Evolutionary conservation across 2,113 vertebrate species (phyloP), one percentile per base, ranked within the genome.

Genomic region (Zingel zingel): DNA sequence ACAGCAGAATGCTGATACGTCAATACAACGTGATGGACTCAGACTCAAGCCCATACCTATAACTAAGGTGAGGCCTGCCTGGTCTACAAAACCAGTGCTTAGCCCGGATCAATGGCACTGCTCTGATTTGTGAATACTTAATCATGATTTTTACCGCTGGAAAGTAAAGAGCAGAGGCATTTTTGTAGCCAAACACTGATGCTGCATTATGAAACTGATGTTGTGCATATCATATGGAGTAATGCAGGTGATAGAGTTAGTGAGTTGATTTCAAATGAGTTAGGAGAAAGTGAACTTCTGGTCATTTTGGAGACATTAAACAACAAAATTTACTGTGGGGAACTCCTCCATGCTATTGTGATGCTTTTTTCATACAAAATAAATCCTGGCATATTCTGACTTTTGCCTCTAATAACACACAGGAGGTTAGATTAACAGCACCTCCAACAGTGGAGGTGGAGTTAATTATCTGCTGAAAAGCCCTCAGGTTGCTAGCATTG

Each of bases 381-480:
- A 63, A 74, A 27, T 64, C 30, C 0, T 23, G n/a, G 13, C 50
- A 39, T 81, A 43, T 61, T 64, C 14, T 61, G 36, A 81, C 19
- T 58, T 62, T 53, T 63, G 61, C 36, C 58, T 71, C n/a, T 51
- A 48, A 59, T 72, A 30, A 9, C 5, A 50, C 13, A 13, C 15
- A 43, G 18, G 71, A 76, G 21, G 18, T 36, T 50, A 43, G 66
- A 76, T 72, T 54, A 73, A 77, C 79, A 75, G 85, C 74, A 79
- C 18, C 36, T 23, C 23, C 23, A 50, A 51, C 45, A n/a, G 45
- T 21, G 57, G 63, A 66, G 70, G 72, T 71, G 36, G 76, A 48
- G 25, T 58, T 83, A 77, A 88, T 85, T 85, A 81, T 86, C 74
- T 69, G 16, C 66, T 63, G 23, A 71, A 71, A 80, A 77, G 75